phyloP scores from a whole-genome alignment of 2,888 invertebrate species.

The Drosophila vallismaia region DNA sequence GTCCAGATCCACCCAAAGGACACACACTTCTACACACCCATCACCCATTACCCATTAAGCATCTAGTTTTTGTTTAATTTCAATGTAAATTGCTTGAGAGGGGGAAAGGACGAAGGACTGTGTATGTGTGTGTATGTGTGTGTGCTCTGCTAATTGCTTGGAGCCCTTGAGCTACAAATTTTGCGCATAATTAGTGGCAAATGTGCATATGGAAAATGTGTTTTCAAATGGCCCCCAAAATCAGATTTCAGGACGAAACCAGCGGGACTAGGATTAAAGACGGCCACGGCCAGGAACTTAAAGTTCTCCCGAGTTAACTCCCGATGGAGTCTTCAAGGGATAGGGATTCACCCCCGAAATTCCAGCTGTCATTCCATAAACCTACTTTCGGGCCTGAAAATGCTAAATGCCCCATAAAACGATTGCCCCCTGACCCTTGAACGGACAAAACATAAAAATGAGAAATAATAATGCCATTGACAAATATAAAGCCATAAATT shows the following conservation, averaged over 20 bases:
- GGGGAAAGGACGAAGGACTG: neutral
- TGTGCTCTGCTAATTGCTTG: constrained; percentile 67
- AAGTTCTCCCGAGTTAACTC: neutral
- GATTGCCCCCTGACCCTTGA: constrained; percentile 26
- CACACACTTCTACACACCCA: constrained; percentile 1
- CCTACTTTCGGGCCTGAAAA: constrained; percentile 52
- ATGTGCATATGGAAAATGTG: constrained; percentile 72
- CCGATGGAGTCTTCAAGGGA: neutral
- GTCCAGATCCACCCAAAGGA: neutral
- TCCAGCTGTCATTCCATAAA: constrained; percentile 64
- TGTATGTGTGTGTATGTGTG: constrained; percentile 28
- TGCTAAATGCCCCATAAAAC: constrained; percentile 69
- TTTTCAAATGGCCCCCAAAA: constrained; percentile 42
- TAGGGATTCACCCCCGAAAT: neutral
- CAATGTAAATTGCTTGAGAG: constrained; percentile 75
- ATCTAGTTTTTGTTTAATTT: constrained; percentile 75
- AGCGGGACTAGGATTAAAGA: neutral
- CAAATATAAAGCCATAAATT: constrained; percentile 78
- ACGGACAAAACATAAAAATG: constrained; percentile 63
- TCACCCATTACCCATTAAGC: neutral
- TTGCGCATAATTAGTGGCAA: constrained; percentile 78
- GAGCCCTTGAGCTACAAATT: constrained; percentile 79
- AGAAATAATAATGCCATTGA: constrained; percentile 77
- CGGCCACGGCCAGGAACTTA: constrained; percentile 6
- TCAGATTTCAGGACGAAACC: neutral